Evolutionary conservation across 2,797 vertebrate species (phyloP), one percentile per base, ranked within the genome.

Genomic region (Sebastes variabilis): DNA sequence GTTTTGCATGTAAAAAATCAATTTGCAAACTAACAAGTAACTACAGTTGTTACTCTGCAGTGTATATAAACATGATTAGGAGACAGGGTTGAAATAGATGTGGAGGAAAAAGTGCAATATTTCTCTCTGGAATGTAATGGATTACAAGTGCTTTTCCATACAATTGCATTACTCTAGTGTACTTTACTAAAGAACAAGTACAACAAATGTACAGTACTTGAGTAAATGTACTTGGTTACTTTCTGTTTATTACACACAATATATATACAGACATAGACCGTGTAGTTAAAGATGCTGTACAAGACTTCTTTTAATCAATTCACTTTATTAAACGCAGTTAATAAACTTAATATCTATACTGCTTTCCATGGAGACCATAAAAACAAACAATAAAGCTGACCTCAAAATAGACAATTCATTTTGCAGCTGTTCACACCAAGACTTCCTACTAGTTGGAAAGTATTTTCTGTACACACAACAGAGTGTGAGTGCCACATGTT

Each of bases 351-450:
- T 56, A 6, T 42, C 18, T 75, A 5, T 9, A 10, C 5, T 65
- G 22, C 29, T 59, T 60, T 62, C 46, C 13, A 61, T 34, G 7
- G 14, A 25, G 14, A 34, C 25, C 20, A 18, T 62, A 36, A 36
- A 32, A 38, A 67, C 14, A 38, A 36, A 70, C 66, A 38, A n/a
- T 62, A 7, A n/a, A 77, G 24, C 20, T 18, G 6, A 27, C 20
- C 16, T 22, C 7, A 46, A 49, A 54, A 56, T 32, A 65, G 30
- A 85, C 22, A 22, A 11, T 70, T 32, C 11, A n/a, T 59, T 75
- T 61, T 59, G 38, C 76, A 83, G 76, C 80, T 77, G 80, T 82
- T 85, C 72, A 49, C 66, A 72, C 69, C 58, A 72, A 83, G 62
- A 13, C 62, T 52, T 67, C 36, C 24, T n/a, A 5, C 54, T 67